These are phyloP conservation scores for Australoheros facetus DNA, from an alignment of 2,797 vertebrate genomes.

Conservation along the genomic window DNA sequence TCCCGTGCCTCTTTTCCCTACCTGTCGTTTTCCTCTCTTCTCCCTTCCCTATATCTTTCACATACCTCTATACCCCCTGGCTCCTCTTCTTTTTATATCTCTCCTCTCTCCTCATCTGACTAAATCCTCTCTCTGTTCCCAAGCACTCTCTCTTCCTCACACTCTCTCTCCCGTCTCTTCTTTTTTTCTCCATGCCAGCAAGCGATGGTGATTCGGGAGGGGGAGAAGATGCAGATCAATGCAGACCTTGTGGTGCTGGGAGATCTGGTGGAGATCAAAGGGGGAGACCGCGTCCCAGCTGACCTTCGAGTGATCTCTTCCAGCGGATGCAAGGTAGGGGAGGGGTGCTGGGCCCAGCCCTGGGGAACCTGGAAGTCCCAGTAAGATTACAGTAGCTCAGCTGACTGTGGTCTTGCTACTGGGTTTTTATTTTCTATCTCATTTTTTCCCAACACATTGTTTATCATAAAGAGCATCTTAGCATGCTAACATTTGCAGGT, in stretches of 20 bases:
- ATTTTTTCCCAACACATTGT: not conserved
- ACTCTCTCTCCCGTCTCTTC: conserved; percentile 2
- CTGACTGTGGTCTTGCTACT: not conserved
- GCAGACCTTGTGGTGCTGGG: conserved; percentile 91
- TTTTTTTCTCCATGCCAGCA: conserved; percentile 79
- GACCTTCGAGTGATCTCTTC: conserved; percentile 91
- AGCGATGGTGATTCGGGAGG: conserved; percentile 94
- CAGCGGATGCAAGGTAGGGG: conserved; percentile 89
- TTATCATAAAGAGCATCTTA: not conserved
- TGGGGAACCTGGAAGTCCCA: conserved; percentile 10
- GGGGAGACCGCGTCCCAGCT: conserved; percentile 90
- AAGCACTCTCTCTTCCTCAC: not conserved
- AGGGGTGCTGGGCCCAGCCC: not conserved
- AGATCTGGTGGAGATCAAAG: conserved; percentile 95
- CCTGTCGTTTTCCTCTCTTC: conserved; percentile 37
- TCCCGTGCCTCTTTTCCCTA: conserved; percentile 29
- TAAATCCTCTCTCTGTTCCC: conserved; percentile 54
- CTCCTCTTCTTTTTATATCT: conserved; percentile 12
- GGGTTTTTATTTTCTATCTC: not conserved
- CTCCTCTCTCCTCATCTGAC: conserved; percentile 30
- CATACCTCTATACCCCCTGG: conserved; percentile 39
- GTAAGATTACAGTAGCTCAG: conserved; percentile 8
- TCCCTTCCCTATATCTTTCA: conserved; percentile 36
- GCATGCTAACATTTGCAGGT: not conserved
- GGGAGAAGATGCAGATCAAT: conserved; percentile 92